Conservation (phyloP, 2,797 vertebrate species). For the Tapera naevia region DNA sequence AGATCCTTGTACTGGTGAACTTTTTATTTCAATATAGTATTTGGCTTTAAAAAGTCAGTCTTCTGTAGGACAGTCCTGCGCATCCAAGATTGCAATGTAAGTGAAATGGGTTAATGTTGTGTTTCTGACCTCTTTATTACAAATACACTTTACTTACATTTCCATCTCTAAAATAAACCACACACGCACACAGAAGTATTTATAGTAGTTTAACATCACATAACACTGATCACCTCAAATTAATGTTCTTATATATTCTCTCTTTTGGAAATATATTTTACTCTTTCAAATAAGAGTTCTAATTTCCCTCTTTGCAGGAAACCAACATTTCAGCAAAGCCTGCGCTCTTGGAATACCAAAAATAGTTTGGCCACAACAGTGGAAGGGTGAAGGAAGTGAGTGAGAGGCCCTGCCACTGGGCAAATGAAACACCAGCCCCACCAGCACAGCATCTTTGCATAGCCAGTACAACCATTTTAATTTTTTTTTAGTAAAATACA, state of each 20-base stretch:
- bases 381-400: slow-evolving; percentile 51
- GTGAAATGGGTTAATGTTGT: not conserved
- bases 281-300: slow-evolving; percentile 14
- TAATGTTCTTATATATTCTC: not conserved
- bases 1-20: not conserved
- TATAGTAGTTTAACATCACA: slow-evolving; percentile 7
- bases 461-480: not conserved
- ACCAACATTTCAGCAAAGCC: slow-evolving; percentile 49
- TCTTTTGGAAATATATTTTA: slow-evolving; percentile 10
- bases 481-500: slow-evolving; percentile 24
- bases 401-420: slow-evolving; percentile 7
- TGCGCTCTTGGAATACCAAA: slow-evolving; percentile 44
- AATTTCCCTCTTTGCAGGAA: slow-evolving; percentile 25
- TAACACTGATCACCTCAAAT: slow-evolving; percentile 1
- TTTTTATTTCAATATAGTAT: not conserved
- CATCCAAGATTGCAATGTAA: not conserved
- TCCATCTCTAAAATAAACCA: slow-evolving; percentile 26
- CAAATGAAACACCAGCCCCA: not conserved
- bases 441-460: not conserved
- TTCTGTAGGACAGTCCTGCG: not conserved
- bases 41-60: not conserved
- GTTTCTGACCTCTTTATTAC: not conserved
- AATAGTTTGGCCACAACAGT: slow-evolving; percentile 43
- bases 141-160: not conserved
- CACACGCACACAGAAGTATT: not conserved